Conservation (phyloP, 2,888 invertebrate species). For the Epistrophe grossulariae region DNA sequence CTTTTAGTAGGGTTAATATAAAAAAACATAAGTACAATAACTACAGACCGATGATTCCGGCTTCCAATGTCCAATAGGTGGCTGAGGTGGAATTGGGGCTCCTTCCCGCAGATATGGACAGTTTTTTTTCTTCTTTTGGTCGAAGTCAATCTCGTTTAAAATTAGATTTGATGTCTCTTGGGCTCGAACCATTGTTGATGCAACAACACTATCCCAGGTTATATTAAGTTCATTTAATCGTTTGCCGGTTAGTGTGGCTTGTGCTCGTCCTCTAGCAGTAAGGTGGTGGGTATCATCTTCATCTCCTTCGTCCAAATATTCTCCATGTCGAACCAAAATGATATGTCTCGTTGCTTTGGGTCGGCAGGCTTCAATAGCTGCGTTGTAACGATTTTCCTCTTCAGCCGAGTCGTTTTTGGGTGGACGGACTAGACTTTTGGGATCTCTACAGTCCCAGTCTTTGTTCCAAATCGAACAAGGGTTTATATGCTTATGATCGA, state of each 20-base stretch:
- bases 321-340: constrained; percentile 96
- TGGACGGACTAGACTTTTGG: constrained; percentile 89
- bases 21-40: constrained; percentile 1
- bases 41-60: constrained; percentile 90
- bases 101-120: constrained; percentile 95
- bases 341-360: constrained; percentile 88
- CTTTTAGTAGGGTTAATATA: constrained; percentile 23
- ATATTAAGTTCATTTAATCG: constrained; percentile 91
- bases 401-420: constrained; percentile 84
- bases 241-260: constrained; percentile 94
- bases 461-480: constrained; percentile 90
- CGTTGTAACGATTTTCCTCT: constrained; percentile 89
- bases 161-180: constrained; percentile 95
- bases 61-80: constrained; percentile 94
- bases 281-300: constrained; percentile 90
- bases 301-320: constrained; percentile 91
- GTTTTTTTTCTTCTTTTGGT: constrained; percentile 86
- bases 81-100: constrained; percentile 97
- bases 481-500: constrained; percentile 76
- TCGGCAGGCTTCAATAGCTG: constrained; percentile 87
- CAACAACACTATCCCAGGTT: constrained; percentile 91
- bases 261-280: constrained; percentile 91
- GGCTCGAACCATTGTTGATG: constrained; percentile 97
- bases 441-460: constrained; percentile 95
- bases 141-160: constrained; percentile 87